Conservation (phyloP, 1,140 invertebrate genomes). For the Nasonia longicornis region DNA sequence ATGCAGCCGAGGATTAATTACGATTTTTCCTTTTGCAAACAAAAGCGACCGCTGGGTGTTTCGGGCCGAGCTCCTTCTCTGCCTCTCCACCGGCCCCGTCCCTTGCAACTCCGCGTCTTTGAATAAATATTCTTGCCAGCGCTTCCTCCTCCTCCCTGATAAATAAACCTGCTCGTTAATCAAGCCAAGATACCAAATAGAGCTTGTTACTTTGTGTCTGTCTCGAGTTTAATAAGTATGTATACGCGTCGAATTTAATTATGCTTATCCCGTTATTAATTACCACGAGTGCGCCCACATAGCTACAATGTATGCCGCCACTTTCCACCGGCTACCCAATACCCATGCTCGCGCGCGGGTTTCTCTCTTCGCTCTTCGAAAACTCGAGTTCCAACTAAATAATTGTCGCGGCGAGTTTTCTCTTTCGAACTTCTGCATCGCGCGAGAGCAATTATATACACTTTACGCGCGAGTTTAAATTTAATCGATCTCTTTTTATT, state of each 20-base stretch:
- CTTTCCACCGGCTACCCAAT: background rate
- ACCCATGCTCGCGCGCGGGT: no score
- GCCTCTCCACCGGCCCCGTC: background rate
- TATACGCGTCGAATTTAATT: slow-evolving; percentile 29
- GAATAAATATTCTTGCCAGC: slow-evolving; percentile 12
- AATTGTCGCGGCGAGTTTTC: no score
- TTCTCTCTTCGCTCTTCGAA: no score
- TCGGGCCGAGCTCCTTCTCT: background rate
- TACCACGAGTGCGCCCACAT: background rate
- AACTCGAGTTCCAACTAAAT: no score
- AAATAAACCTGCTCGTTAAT: slow-evolving; percentile 33
- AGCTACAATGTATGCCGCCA: no score
- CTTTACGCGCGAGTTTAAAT: no score
- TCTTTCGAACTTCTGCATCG: no score
- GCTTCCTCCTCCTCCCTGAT: background rate
- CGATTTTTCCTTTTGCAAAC: slow-evolving; percentile 36
- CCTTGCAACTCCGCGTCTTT: background rate
- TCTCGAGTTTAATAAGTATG: background rate
- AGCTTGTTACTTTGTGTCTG: slow-evolving; percentile 9
- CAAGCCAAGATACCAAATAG: slow-evolving; percentile 25
- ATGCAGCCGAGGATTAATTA: slow-evolving; percentile 39
- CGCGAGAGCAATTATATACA: no score
- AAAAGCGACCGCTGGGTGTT: slow-evolving; percentile 1
- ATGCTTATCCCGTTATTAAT: slow-evolving; percentile 10
- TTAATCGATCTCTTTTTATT: no score